Base-by-base conservation (phyloP, 2,113 vertebrate species). In the Gnathonemus longibarbis region DNA sequence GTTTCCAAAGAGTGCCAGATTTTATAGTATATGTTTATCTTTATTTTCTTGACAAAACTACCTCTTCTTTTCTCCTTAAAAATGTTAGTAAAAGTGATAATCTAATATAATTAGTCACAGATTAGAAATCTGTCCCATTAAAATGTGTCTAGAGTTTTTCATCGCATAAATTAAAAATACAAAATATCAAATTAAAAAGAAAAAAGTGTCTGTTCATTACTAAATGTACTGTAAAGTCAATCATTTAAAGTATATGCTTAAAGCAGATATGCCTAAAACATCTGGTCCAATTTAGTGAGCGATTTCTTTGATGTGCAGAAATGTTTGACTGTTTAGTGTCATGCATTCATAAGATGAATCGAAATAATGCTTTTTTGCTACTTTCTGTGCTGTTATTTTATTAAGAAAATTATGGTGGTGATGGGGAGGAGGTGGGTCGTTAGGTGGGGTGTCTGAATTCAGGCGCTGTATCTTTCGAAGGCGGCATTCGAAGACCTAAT, bases 1-100 rank as follows among this genome's bases (percentile, higher is more conserved):
- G 17, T 90, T 66, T 84, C 56, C 56, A 86, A 86, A 90, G 46
- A 77, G 89, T 83, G 89, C 89, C 80, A 84, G 49, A 84, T 84
- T 85, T 49, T 46, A 31, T 66, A 53, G 52, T 62, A 66, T 17
- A 84, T 48, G n/a, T 27, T 66, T 83, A 24, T 35, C 88, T 83
- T 45, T 53, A 15, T 56, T 85, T 87, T 87, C 56, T 21, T 19
- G 27, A 58, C 77, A 45, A 48, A 58, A 84, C 86, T 87, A 53
- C 86, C 86, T 87, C 86, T 39, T 52, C 27, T 13, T 89, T 39
- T 77, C 84, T 53, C 56, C 49, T 83, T 21, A 84, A 62, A 62
- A 39, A 24, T 62, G 35, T 45, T 13, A 88, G 53, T n/a, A 62
- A 88, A 49, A 70, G 45, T 35, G 62, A 21, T 5, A 31, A 53